Conservation (phyloP, 2,113 vertebrate genomes). For the Haplotaxodon microlepis region DNA sequence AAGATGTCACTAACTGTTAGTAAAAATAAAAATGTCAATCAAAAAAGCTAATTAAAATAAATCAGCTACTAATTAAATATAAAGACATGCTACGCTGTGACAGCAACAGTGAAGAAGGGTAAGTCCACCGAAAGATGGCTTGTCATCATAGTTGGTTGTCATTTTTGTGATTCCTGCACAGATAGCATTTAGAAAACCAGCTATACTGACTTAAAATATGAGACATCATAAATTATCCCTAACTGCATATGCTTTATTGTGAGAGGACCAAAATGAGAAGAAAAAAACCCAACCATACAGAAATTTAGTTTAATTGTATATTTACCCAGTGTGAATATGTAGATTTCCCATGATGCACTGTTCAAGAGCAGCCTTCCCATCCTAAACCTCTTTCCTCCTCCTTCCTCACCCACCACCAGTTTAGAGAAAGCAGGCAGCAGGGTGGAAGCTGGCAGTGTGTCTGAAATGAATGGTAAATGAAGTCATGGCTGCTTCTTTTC, state of each 20-base stretch:
- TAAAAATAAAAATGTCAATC: not conserved
- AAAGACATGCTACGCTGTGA: not conserved
- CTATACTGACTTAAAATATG: not conserved
- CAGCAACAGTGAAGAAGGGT: not conserved
- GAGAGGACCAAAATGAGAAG: not conserved
- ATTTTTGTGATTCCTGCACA: not conserved
- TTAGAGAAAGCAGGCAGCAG: not conserved
- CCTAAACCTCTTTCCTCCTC: not conserved
- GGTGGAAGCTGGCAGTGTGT: not conserved
- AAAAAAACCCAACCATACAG: not conserved
- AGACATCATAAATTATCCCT: not conserved
- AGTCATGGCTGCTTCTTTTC: not conserved
- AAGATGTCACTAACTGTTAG: not conserved
- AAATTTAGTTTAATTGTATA: not conserved
- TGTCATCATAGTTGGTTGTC: not conserved
- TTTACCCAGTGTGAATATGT: not conserved
- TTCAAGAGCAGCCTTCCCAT: not conserved
- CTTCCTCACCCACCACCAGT: not conserved
- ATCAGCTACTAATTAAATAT: not conserved
- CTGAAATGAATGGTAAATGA: not conserved
- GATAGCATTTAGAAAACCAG: not conserved
- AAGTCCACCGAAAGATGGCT: not conserved
- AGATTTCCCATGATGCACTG: not conserved
- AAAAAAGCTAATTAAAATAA: not conserved
- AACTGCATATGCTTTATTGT: not conserved